These are phyloP conservation scores for Psix sp. DNA, from an alignment of 1,140 invertebrate species.

Conservation along the genomic window DNA sequence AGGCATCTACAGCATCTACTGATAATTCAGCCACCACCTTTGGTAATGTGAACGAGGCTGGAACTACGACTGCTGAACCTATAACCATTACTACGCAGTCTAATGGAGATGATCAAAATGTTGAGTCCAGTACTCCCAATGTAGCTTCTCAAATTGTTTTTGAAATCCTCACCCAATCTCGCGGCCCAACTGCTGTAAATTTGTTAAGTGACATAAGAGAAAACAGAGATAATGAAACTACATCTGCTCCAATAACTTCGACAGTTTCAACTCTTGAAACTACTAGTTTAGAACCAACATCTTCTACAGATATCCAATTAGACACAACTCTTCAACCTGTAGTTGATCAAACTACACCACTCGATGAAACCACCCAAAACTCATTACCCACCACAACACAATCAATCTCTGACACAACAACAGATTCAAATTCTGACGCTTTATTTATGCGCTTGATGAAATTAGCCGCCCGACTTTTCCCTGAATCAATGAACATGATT, in stretches of 20 bases:
- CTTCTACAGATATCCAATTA: not conserved
- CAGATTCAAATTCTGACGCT: slow-evolving; percentile 34
- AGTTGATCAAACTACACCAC: not conserved
- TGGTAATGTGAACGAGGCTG: not conserved
- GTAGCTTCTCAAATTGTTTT: slow-evolving; percentile 16
- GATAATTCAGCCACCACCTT: not conserved
- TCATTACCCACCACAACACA: slow-evolving; percentile 14
- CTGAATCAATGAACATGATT: slow-evolving; percentile 59
- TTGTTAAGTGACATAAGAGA: slow-evolving; percentile 21
- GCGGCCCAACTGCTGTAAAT: slow-evolving; percentile 25
- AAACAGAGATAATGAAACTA: not conserved
- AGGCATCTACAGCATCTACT: slow-evolving; percentile 9
- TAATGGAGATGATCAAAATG: not conserved
- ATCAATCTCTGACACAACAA: slow-evolving; percentile 20
- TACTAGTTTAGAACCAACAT: slow-evolving; percentile 9
- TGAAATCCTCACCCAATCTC: slow-evolving; percentile 31
- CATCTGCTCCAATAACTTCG: not conserved
- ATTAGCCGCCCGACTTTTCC: slow-evolving; percentile 62
- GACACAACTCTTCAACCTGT: not conserved
- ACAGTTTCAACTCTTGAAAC: slow-evolving; percentile 10
- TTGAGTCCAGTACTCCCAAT: slow-evolving; percentile 6
- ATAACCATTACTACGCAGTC: not conserved
- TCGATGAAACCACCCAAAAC: not conserved
- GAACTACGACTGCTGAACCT: not conserved
- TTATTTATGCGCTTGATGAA: slow-evolving; percentile 64